Conservation (phyloP, 2,113 vertebrate genomes). For the Sigmodon hispidus region DNA sequence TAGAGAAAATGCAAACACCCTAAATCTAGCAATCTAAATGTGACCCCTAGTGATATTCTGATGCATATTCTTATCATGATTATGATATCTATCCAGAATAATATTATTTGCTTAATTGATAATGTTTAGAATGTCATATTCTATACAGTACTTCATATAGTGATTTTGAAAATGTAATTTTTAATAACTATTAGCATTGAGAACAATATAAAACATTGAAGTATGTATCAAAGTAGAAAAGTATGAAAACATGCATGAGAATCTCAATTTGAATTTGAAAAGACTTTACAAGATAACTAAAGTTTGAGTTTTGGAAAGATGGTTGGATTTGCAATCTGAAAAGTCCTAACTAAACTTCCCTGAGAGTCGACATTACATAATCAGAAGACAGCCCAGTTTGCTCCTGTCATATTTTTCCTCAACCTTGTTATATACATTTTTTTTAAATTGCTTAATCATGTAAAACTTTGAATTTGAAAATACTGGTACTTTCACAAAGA, state of each 20-base stretch:
- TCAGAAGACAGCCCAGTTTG: neutral
- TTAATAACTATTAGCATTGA: neutral
- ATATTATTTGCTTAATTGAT: neutral
- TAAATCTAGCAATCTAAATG: neutral
- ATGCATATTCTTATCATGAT: neutral
- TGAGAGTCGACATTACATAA: neutral
- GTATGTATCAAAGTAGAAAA: no score
- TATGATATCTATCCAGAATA: neutral
- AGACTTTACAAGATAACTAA: neutral
- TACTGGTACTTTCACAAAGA: neutral
- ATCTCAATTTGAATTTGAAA: neutral
- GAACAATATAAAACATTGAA: constrained; percentile 1
- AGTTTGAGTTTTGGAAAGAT: neutral
- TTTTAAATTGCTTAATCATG: neutral
- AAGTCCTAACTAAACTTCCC: neutral
- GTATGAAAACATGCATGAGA: neutral
- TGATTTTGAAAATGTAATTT: neutral
- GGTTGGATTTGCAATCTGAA: neutral
- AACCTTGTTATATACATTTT: neutral
- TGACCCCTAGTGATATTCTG: neutral
- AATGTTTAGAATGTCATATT: neutral
- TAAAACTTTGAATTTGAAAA: constrained; percentile 13
- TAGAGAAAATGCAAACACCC: neutral
- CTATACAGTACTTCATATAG: neutral
- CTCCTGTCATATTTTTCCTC: neutral